Percentiles rank a stretch among this genome's conserved stretches.
Evolutionary conservation across 1,140 invertebrate genomes (phyloP).

Genomic region (Drosophila jambulina): DNA sequence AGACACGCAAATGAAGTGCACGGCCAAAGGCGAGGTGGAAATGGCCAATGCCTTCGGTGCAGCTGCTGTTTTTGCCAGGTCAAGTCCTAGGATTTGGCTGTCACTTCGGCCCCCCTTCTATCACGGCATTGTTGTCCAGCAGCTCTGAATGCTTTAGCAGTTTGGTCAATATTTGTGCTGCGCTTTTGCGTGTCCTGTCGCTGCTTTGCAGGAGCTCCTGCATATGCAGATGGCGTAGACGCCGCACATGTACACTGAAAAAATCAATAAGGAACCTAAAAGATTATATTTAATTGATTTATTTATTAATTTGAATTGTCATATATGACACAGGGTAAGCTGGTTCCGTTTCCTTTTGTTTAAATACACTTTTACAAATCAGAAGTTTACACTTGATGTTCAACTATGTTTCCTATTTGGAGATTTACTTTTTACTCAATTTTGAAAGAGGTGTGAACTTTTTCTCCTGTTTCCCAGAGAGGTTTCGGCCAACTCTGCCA

Average conservation of each 20-base stretch:
- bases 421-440: background rate
- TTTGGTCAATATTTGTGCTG: slow-evolving; percentile 79
- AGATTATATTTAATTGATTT: no score
- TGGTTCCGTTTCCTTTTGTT: background rate
- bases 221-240: slow-evolving; percentile 57
- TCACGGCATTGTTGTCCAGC: slow-evolving; percentile 61
- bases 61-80: slow-evolving; percentile 4
- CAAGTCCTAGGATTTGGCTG: slow-evolving; percentile 12
- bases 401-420: background rate
- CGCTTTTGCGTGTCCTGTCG: slow-evolving; percentile 64
- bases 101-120: slow-evolving; percentile 2
- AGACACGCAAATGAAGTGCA: slow-evolving; percentile 49
- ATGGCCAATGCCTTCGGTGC: slow-evolving; percentile 2
- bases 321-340: no score
- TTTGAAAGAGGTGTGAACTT: background rate
- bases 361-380: no score
- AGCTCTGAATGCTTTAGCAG: slow-evolving; percentile 69
- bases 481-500: background rate
- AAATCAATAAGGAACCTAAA: slow-evolving; percentile 31
- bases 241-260: slow-evolving; percentile 50
- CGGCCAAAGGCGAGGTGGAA: slow-evolving; percentile 9
- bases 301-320: no score
- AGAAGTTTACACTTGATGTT: background rate
- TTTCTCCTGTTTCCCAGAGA: background rate
- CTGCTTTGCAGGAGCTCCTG: slow-evolving; percentile 13